Conservation (phyloP, 2,797 vertebrate genomes). For the Nyctalus aviator region DNA sequence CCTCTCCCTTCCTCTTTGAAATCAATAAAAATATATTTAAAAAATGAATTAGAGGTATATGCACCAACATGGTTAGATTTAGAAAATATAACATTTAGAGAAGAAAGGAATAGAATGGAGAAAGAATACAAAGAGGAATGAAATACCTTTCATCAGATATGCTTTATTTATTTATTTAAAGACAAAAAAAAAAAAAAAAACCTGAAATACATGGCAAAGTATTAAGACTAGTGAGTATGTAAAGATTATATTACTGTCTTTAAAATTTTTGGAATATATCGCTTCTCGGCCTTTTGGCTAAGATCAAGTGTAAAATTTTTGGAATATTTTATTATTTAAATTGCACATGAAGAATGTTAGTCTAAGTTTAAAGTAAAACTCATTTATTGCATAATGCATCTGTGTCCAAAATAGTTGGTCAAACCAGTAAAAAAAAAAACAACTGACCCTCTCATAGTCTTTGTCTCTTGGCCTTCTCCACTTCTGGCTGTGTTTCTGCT, state of each 20-base stretch:
- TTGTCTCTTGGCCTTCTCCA: neutral
- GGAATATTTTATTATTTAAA: neutral
- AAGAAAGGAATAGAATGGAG: neutral
- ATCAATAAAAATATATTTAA: neutral
- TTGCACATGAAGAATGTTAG: neutral
- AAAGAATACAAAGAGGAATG: neutral
- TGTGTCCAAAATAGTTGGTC: neutral
- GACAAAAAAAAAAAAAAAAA: neutral
- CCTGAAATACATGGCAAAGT: neutral
- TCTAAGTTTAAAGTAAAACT: neutral
- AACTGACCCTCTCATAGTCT: neutral
- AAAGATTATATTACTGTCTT: neutral
- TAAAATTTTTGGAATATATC: neutral
- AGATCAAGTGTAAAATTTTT: neutral
- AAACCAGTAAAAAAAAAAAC: neutral
- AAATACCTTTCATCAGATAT: neutral
- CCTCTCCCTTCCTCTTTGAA: no score
- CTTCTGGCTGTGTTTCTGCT: neutral
- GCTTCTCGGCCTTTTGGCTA: no score
- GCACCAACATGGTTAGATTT: neutral
- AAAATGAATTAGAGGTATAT: neutral
- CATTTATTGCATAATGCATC: neutral
- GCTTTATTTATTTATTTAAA: conserved; percentile 16
- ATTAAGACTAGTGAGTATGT: neutral
- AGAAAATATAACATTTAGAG: neutral